Evolutionary conservation across 2,113 vertebrate genomes (phyloP).

Genomic region (Hyperopisus bebe): DNA sequence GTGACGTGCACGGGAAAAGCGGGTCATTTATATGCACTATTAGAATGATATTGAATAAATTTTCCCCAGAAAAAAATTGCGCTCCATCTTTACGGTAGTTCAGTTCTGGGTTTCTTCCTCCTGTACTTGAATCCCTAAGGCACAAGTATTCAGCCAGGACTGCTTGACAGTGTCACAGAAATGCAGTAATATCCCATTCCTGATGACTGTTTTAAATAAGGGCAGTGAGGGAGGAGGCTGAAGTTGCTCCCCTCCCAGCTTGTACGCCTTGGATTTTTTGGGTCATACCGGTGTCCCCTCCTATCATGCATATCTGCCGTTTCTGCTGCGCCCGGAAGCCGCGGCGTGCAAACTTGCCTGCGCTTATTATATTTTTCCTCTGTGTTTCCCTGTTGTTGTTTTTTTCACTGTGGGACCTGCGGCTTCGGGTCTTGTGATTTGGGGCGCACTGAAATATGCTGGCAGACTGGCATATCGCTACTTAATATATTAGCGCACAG

Average conservation of each 20-base stretch:
- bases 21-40: background rate
- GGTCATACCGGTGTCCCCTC: background rate
- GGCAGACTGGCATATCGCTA: background rate
- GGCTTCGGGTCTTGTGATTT: background rate
- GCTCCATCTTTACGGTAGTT: background rate
- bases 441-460: background rate
- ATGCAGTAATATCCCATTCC: background rate
- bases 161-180: background rate
- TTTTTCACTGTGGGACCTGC: background rate
- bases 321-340: background rate
- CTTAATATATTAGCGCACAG: background rate
- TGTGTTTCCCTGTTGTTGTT: background rate
- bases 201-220: background rate
- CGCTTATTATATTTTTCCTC: background rate
- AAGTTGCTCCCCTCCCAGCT: conserved; percentile 1
- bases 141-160: background rate
- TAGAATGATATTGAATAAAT: background rate
- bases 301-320: no score
- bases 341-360: background rate
- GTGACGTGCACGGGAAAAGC: background rate
- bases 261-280: conserved; percentile 3
- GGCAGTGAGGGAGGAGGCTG: background rate
- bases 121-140: background rate
- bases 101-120: background rate
- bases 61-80: background rate